Conservation (phyloP, 2,113 vertebrate genomes). For the Abramis brama region DNA sequence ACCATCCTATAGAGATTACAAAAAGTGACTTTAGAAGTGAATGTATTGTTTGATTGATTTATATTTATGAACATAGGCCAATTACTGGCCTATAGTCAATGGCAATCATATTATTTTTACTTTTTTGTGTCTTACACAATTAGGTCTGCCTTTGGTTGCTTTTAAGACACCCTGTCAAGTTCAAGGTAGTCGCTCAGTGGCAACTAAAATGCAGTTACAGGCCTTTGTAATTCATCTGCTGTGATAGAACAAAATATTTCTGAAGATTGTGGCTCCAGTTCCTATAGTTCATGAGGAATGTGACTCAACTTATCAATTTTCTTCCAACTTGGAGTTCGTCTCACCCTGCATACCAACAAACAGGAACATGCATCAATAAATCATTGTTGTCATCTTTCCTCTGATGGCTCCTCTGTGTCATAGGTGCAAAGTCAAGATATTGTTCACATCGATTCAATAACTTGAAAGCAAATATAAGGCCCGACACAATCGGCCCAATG, state of each 20-base stretch:
- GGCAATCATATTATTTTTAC: background rate
- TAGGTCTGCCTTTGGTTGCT: background rate
- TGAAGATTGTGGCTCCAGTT: background rate
- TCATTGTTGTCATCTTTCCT: slow-evolving; percentile 10
- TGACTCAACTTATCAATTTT: slow-evolving; percentile 12
- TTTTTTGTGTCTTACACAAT: background rate
- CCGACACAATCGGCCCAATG: too few species aligned
- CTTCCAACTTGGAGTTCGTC: background rate
- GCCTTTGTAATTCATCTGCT: slow-evolving; percentile 12
- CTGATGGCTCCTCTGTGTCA: background rate
- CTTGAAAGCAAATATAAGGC: background rate
- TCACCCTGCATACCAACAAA: background rate
- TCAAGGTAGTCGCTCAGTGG: background rate
- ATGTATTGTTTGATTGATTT: background rate
- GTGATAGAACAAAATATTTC: background rate
- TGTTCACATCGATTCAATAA: slow-evolving; percentile 36
- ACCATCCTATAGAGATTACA: background rate
- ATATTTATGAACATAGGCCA: background rate
- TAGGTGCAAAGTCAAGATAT: slow-evolving; percentile 6
- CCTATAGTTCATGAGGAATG: background rate
- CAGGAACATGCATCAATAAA: slow-evolving; percentile 20
- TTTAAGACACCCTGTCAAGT: background rate
- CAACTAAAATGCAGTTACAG: slow-evolving; percentile 3
- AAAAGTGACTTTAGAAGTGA: background rate
- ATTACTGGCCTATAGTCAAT: background rate